These are phyloP conservation scores for Scrobipalpa atriplicella DNA, from an alignment of 2,888 invertebrate genomes.

Conservation along the genomic window DNA sequence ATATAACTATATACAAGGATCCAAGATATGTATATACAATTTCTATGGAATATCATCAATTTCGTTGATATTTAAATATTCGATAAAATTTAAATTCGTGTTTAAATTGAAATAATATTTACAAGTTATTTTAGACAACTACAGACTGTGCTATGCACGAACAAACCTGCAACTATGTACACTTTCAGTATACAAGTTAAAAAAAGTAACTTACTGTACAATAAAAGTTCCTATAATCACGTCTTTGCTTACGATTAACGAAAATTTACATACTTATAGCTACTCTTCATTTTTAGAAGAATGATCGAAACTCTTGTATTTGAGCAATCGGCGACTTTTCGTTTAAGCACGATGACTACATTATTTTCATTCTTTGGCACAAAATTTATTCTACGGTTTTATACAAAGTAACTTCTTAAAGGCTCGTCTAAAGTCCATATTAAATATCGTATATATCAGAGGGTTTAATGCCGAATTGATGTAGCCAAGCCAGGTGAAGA, in stretches of 20 bases:
- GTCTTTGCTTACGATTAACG: conserved; percentile 28
- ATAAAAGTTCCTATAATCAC: conserved; percentile 3
- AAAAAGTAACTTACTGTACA: background rate
- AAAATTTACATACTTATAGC: conserved; percentile 33
- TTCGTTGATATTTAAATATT: conserved; percentile 59
- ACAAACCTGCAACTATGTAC: conserved; percentile 51
- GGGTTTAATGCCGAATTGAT: conserved; percentile 96
- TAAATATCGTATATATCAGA: conserved; percentile 97
- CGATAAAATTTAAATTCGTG: conserved; percentile 49
- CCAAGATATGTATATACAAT: conserved; percentile 67
- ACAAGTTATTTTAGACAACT: conserved; percentile 46
- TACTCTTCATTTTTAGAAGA: conserved; percentile 35
- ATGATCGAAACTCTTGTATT: conserved; percentile 54
- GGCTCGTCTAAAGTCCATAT: conserved; percentile 95
- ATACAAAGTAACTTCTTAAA: conserved; percentile 88
- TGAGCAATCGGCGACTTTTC: conserved; percentile 69
- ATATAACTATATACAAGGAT: conserved; percentile 55
- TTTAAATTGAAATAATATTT: conserved; percentile 50
- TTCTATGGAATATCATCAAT: conserved; percentile 42
- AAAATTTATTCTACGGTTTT: conserved; percentile 59
- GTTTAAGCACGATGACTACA: conserved; percentile 46
- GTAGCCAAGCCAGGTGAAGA: conserved; percentile 97
- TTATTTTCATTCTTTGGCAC: conserved; percentile 58
- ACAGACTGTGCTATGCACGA: conserved; percentile 69
- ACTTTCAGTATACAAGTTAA: conserved; percentile 39